phyloP scores from a whole-genome alignment of 2,888 invertebrate genomes.

The Melieria picta region DNA sequence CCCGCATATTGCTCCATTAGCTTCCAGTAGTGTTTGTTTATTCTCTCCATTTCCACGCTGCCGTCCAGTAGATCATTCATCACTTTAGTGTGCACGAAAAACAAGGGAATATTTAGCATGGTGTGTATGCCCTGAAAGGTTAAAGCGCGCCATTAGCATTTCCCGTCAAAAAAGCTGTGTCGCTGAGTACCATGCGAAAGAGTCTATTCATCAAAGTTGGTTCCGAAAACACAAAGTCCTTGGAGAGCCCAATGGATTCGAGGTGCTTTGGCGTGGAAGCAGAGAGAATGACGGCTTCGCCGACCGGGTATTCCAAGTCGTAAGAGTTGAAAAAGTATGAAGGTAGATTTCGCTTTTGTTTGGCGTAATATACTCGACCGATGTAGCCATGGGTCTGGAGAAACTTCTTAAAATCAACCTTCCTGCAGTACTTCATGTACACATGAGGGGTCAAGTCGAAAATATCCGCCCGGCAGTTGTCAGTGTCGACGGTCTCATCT shows the following conservation, averaged over 20 bases:
- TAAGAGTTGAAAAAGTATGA: conserved; percentile 61
- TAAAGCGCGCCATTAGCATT: not conserved
- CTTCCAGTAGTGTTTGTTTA: conserved; percentile 76
- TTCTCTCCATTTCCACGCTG: conserved; percentile 69
- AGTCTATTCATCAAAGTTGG: conserved; percentile 57
- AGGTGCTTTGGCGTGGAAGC: conserved; percentile 62
- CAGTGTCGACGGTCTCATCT: conserved; percentile 52
- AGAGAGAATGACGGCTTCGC: conserved; percentile 61
- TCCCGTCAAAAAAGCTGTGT: not conserved
- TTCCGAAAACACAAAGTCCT: conserved; percentile 54
- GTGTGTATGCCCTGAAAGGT: conserved; percentile 72
- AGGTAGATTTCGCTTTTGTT: conserved; percentile 57
- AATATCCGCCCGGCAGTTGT: conserved; percentile 60
- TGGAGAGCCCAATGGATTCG: conserved; percentile 53
- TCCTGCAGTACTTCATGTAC: conserved; percentile 62
- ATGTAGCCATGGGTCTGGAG: conserved; percentile 62
- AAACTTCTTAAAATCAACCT: conserved; percentile 60
- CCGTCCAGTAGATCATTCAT: conserved; percentile 76
- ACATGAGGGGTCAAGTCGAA: conserved; percentile 60
- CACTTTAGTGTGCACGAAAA: conserved; percentile 75
- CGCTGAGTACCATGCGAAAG: conserved; percentile 56
- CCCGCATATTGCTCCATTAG: conserved; percentile 73
- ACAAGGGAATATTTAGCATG: conserved; percentile 77
- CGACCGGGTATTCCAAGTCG: conserved; percentile 60
- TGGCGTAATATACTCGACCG: conserved; percentile 58